Conservation (phyloP, 2,888 invertebrate species). For the Odontocolon sp. region DNA sequence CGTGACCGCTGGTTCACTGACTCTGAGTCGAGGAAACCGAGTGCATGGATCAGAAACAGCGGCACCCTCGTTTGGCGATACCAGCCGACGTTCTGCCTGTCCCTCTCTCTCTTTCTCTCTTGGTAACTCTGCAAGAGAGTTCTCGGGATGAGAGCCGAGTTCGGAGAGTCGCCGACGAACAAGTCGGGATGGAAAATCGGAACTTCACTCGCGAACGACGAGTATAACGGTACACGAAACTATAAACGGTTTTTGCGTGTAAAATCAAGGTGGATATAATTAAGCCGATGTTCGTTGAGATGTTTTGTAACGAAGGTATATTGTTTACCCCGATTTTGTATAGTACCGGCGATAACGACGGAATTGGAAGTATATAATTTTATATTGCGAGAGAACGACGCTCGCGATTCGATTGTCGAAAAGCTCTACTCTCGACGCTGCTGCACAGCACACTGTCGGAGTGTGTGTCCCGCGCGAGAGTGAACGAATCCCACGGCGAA, state of each 20-base stretch:
- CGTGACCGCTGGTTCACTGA: slow-evolving; percentile 50
- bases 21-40: slow-evolving; percentile 7
- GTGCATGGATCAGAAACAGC: background rate
- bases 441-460: slow-evolving; percentile 33
- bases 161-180: background rate
- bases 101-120: background rate
- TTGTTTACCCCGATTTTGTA: background rate
- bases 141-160: background rate
- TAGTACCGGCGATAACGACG: background rate
- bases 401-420: background rate
- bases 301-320: background rate
- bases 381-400: background rate
- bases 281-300: background rate
- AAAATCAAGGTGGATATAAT: background rate
- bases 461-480: slow-evolving; percentile 52
- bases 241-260: background rate
- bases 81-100: background rate
- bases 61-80: background rate
- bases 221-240: background rate
- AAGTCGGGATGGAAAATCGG: background rate
- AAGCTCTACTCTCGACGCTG: background rate
- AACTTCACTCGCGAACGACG: background rate
- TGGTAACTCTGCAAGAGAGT: background rate
- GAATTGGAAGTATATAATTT: too few species aligned
- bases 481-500: slow-evolving; percentile 58